Conservation (phyloP, 2,888 invertebrate genomes). For the Clunio marinus region DNA sequence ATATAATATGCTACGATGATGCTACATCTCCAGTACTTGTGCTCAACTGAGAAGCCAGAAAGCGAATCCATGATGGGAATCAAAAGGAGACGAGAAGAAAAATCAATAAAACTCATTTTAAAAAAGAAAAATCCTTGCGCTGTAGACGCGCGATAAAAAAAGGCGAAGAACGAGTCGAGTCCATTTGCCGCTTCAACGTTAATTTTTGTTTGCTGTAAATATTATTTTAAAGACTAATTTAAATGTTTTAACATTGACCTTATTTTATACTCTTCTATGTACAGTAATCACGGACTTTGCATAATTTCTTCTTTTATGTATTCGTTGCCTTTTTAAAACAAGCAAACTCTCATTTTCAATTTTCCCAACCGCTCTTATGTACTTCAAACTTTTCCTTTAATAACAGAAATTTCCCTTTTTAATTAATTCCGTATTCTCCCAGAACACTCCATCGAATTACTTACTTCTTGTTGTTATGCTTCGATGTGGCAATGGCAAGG, state of each 20-base stretch:
- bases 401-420: constrained; percentile 8
- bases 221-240: constrained; percentile 18
- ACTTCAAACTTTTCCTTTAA: constrained; percentile 10
- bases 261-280: constrained; percentile 2
- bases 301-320: constrained; percentile 19
- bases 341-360: constrained; percentile 19
- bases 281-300: not conserved
- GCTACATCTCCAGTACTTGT: not conserved
- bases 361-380: not conserved
- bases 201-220: constrained; percentile 16
- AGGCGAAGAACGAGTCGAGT: not conserved
- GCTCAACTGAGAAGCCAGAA: not conserved
- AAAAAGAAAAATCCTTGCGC: constrained; percentile 13
- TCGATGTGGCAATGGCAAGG: not conserved
- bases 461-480: not conserved
- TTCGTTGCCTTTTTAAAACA: constrained; percentile 13
- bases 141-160: not conserved
- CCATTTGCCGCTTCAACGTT: not conserved
- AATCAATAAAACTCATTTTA: constrained; percentile 4
- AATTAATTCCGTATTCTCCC: constrained; percentile 1
- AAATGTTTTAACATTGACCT: constrained; percentile 22
- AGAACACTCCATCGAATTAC: not conserved
- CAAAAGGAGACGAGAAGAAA: not conserved
- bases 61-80: constrained; percentile 1
- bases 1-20: not conserved